Base-by-base conservation (phyloP, 2,888 invertebrate genomes). In the Agriotes lineatus region DNA sequence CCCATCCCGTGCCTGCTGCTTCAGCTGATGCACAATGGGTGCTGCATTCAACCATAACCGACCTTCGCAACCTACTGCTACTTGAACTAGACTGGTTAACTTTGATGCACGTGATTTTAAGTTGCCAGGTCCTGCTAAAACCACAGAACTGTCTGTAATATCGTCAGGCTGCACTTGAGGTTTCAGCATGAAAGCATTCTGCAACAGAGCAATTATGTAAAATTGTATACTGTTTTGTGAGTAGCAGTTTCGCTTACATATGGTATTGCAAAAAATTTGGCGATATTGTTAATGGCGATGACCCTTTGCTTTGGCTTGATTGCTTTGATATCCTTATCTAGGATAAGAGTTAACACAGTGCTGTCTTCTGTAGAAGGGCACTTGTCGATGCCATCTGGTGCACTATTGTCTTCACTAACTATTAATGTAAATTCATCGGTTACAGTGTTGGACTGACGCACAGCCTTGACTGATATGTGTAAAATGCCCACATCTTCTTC, bases 61-160 rank as follows among this genome's bases (percentile, higher is more conserved):
- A 48, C 90, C 90, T 52, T 90, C 90, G 82, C 95, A 95, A 1
- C 94, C 95, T 65, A 94, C 92, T 87, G 92, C 85, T 0, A 88
- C 86, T 77, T 87, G 84, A 60, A 89, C 80, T 58, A 84, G 78
- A 58, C 87, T 84, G 54, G 85, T 81, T 63, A 82, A 79, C 77
- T 86, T 86, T 59, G 85, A 83, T 61, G 82, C 80, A 42, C 84
- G 84, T 66, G 82, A 81, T 69, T 83, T 84, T 44, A 85, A 79
- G 76, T 87, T 87, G 19, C 88, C 88, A 54, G 86, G 86, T 19
- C 88, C 88, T 35, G 86, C 87, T 72, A 87, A 79, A 7, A 88
- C 79, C 54, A 88, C 84, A 25, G 86, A 83, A 66, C 85, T 84
- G 71, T 85, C 85, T 25, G 85, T 83, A 42, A 82, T 78, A 68